These are phyloP conservation scores for Lepidotrigona ventralis DNA, from an alignment of 1,140 invertebrate species.

Conservation along the genomic window DNA sequence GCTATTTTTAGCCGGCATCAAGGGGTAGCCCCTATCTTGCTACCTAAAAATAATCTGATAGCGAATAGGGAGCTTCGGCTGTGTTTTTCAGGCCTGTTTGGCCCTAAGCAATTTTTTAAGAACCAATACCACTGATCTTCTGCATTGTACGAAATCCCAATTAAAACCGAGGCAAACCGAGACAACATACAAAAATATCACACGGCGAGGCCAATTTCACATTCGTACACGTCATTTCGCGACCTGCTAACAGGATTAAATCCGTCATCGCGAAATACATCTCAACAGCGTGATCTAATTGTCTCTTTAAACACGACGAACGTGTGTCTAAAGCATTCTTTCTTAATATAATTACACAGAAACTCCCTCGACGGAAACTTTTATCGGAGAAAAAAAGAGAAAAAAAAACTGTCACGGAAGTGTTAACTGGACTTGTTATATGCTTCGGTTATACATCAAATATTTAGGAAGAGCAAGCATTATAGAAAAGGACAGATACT, in stretches of 20 bases:
- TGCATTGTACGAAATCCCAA: too few species aligned
- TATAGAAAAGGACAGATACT: neutral
- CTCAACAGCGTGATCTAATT: constrained; percentile 35
- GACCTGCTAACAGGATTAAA: constrained; percentile 37
- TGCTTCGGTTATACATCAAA: neutral
- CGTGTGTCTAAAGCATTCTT: constrained; percentile 17
- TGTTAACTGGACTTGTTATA: neutral
- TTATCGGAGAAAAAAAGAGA: neutral
- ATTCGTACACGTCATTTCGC: constrained; percentile 17
- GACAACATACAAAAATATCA: neutral
- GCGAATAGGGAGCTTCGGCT: constrained; percentile 23
- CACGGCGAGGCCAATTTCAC: neutral
- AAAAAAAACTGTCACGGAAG: neutral
- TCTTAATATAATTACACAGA: constrained; percentile 8
- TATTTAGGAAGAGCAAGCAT: too few species aligned
- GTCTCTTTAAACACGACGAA: constrained; percentile 28
- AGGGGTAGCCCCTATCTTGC: constrained; percentile 74
- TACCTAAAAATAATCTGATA: constrained; percentile 78
- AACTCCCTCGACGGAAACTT: neutral
- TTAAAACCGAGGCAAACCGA: too few species aligned
- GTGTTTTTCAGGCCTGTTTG: neutral
- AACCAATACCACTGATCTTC: neutral
- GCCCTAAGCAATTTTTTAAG: neutral
- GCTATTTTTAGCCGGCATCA: constrained; percentile 76
- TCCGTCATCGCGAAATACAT: constrained; percentile 25